Evolutionary conservation across 2,797 vertebrate species (phyloP).

Genomic region (Esox masquinongy): DNA sequence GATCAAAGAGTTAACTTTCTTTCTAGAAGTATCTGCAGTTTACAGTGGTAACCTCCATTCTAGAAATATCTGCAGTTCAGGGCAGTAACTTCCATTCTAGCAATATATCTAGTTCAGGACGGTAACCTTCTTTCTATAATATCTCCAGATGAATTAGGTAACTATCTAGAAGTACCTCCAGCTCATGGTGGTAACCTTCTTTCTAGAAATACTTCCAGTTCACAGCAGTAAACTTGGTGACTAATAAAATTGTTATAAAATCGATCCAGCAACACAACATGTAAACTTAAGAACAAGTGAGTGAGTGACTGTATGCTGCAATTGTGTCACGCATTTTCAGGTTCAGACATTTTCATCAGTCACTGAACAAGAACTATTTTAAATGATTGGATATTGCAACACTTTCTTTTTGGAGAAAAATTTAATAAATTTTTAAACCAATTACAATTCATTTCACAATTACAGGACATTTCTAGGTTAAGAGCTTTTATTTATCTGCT

Average conservation of each 20-base stretch:
- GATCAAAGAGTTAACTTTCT: slow-evolving; percentile 16
- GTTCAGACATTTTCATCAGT: slow-evolving; percentile 59
- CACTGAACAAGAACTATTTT: slow-evolving; percentile 76
- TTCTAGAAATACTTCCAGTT: too few relatives aligned
- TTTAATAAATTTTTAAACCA: slow-evolving; percentile 79
- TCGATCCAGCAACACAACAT: slow-evolving; percentile 65
- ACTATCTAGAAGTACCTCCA: too few relatives aligned
- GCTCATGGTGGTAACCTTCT: too few relatives aligned
- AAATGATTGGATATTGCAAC: slow-evolving; percentile 66
- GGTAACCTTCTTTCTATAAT: too few relatives aligned
- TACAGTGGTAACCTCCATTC: neutral
- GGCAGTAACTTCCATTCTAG: too few relatives aligned
- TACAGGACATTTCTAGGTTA: slow-evolving; percentile 77
- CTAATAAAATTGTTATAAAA: too few relatives aligned
- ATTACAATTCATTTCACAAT: slow-evolving; percentile 76
- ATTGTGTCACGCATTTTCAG: slow-evolving; percentile 75
- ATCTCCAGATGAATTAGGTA: too few relatives aligned
- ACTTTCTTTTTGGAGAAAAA: slow-evolving; percentile 64
- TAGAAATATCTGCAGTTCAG: too few relatives aligned
- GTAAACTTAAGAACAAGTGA: slow-evolving; percentile 79
- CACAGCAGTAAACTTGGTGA: too few relatives aligned
- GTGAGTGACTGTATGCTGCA: slow-evolving; percentile 78
- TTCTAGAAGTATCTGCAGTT: too few relatives aligned
- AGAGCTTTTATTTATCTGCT: slow-evolving; percentile 71
- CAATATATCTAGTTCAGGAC: too few relatives aligned